A percentile compares a stretch with the other conserved stretches of the same genome.
Conservation (phyloP, 2,888 invertebrate genomes). For the Noctua comes region DNA sequence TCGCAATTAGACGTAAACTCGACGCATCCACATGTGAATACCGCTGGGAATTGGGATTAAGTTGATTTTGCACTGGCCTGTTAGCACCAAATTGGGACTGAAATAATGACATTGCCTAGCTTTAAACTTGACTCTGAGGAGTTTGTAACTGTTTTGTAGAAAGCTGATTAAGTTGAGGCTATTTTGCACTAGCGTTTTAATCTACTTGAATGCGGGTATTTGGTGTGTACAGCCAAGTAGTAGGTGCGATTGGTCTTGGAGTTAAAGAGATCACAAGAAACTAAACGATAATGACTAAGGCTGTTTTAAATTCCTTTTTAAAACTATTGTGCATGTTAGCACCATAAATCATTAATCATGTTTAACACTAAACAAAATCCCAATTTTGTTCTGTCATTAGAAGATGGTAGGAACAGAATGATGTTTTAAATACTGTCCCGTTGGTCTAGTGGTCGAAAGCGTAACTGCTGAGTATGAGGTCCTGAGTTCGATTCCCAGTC, state of each 20-base stretch:
- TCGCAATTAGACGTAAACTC: slow-evolving; percentile 66
- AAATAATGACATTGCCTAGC: slow-evolving; percentile 5
- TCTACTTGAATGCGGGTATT: not conserved
- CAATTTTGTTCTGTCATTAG: not conserved
- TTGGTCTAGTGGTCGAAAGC: no score
- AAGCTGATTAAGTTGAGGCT: slow-evolving; percentile 11
- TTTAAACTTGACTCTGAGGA: slow-evolving; percentile 14
- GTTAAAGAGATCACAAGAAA: not conserved
- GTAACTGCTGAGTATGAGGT: no score
- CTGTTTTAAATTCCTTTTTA: not conserved
- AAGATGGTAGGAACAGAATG: not conserved
- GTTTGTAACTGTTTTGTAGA: not conserved
- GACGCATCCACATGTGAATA: slow-evolving; percentile 54
- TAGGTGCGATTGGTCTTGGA: no score
- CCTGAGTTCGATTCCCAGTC: no score
- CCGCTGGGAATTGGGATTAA: slow-evolving; percentile 42
- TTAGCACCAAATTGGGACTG: slow-evolving; percentile 44
- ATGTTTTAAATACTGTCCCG: no score
- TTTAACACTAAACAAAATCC: not conserved
- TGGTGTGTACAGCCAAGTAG: no score
- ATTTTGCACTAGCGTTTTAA: not conserved
- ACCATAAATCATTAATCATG: not conserved
- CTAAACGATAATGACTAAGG: not conserved
- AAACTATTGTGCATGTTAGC: not conserved
- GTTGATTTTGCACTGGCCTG: slow-evolving; percentile 32